Conservation (phyloP, 2,113 vertebrate species). For the Lepidothrix coronata region DNA sequence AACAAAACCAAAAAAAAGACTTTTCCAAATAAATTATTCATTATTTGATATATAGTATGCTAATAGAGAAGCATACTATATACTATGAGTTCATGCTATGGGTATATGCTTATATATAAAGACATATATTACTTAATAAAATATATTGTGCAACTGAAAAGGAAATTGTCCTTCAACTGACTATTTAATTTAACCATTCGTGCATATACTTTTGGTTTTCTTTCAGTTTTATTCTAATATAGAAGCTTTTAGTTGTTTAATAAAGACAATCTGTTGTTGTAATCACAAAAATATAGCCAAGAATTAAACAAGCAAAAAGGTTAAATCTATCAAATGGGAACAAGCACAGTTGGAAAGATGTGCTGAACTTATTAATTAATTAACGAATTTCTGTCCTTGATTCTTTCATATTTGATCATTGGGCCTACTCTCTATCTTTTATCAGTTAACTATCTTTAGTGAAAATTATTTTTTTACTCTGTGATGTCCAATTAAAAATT, state of each 20-base stretch:
- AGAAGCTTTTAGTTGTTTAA: background rate
- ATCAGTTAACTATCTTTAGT: background rate
- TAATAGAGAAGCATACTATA: background rate
- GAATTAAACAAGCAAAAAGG: background rate
- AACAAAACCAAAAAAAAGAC: background rate
- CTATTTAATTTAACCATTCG: background rate
- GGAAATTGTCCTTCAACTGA: background rate
- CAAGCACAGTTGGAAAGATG: background rate
- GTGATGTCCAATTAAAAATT: background rate
- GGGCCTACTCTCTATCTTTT: background rate
- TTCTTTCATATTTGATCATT: background rate
- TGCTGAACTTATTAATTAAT: background rate
- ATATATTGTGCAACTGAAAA: background rate
- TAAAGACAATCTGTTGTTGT: background rate
- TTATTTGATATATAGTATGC: background rate
- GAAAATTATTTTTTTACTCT: background rate
- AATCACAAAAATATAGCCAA: background rate
- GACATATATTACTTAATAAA: background rate
- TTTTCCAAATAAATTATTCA: background rate
- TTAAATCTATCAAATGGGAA: background rate
- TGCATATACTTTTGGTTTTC: background rate
- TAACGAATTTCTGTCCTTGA: background rate
- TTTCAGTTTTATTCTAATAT: background rate
- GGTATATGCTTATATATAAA: background rate
- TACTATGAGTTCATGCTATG: background rate